Conservation (phyloP, 2,797 vertebrate species). For the Chrosomus eos region DNA sequence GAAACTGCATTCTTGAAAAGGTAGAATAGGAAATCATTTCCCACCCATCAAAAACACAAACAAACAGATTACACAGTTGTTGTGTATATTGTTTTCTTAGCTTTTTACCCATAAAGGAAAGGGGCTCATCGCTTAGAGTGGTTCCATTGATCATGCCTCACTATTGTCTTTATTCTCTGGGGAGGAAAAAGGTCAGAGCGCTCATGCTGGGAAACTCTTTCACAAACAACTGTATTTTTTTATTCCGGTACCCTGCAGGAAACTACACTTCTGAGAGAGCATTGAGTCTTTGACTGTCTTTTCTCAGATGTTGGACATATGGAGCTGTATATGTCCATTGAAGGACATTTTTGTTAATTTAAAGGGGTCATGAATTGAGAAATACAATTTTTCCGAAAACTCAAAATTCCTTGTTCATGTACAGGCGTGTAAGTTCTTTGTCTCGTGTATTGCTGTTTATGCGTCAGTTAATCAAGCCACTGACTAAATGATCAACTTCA, state of each 20-base stretch:
- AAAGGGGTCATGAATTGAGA: neutral
- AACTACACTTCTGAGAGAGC: slow-evolving; percentile 40
- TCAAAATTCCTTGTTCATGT: neutral
- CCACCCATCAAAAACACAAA: neutral
- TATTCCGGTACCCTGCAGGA: slow-evolving; percentile 32
- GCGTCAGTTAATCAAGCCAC: too few relatives aligned
- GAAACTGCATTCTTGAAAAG: neutral
- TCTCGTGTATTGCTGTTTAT: too few relatives aligned
- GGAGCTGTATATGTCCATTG: neutral
- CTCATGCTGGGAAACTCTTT: slow-evolving; percentile 30
- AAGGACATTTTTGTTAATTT: neutral
- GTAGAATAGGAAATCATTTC: neutral
- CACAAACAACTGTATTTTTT: slow-evolving; percentile 22
- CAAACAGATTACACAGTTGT: neutral
- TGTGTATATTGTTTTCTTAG: slow-evolving; percentile 5
- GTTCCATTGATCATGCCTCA: slow-evolving; percentile 19
- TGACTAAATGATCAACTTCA: too few relatives aligned
- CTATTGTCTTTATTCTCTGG: slow-evolving; percentile 45
- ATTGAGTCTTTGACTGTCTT: slow-evolving; percentile 15
- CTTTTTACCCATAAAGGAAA: neutral
- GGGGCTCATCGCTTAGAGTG: neutral
- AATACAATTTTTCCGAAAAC: neutral
- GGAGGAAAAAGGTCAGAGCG: slow-evolving; percentile 34
- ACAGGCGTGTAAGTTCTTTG: too few relatives aligned
- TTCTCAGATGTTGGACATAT: neutral